phyloP scores from a whole-genome alignment of 1,140 invertebrate species.

The Coelopa frigida region DNA sequence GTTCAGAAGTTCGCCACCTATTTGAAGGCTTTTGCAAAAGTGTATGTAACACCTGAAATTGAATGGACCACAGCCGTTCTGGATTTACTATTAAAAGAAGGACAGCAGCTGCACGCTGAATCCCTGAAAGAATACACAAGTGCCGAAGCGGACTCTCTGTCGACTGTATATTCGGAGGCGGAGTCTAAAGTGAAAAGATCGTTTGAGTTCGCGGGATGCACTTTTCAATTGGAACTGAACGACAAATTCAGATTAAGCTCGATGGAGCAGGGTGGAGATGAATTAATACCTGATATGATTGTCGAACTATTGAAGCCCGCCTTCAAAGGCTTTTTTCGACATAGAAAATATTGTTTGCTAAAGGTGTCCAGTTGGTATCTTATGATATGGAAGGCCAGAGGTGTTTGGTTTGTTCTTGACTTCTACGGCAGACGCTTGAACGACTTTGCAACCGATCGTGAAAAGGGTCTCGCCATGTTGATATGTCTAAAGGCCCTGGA shows the following conservation, averaged over 20 bases:
- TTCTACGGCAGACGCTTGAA: constrained; percentile 16
- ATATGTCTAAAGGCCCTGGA: constrained; percentile 22
- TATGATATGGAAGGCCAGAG: constrained; percentile 25
- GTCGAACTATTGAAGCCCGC: constrained; percentile 15
- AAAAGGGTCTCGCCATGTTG: constrained; percentile 19
- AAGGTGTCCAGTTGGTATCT: constrained; percentile 18
- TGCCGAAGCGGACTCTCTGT: neutral
- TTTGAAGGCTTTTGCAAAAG: constrained; percentile 31
- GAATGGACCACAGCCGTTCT: constrained; percentile 27
- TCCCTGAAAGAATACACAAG: neutral
- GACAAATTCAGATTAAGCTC: constrained; percentile 12
- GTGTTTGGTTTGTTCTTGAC: constrained; percentile 26
- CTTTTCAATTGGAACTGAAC: constrained; percentile 28
- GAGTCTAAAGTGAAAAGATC: constrained; percentile 16
- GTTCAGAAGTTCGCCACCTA: constrained; percentile 9
- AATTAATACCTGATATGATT: neutral
- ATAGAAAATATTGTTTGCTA: constrained; percentile 23
- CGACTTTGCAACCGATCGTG: constrained; percentile 9
- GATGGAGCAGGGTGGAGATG: constrained; percentile 13
- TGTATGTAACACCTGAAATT: constrained; percentile 29
- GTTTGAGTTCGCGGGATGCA: constrained; percentile 24
- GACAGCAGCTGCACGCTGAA: constrained; percentile 16
- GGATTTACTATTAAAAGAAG: constrained; percentile 25
- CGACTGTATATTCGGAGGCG: constrained; percentile 4
- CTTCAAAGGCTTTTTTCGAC: constrained; percentile 22